Evolutionary conservation across 2,113 vertebrate species (phyloP).

Genomic region (Nettapus auritus): DNA sequence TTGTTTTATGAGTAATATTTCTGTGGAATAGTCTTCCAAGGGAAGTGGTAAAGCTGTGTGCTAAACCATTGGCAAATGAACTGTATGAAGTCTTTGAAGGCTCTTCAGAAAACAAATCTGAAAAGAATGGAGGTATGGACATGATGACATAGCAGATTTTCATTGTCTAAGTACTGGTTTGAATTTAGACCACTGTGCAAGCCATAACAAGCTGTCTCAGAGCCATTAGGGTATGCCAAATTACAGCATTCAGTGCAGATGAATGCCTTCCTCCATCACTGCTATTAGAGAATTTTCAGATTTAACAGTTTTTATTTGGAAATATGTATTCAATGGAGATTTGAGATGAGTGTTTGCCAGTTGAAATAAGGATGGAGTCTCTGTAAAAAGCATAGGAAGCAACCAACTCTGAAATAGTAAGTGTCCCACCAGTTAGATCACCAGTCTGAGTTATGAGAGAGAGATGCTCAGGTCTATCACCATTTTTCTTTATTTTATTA

Average conservation of each 20-base stretch:
- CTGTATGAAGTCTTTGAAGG: not conserved
- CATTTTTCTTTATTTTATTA: not conserved
- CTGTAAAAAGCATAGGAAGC: not conserved
- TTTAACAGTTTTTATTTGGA: not conserved
- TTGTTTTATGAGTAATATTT: not conserved
- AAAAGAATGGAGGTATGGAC: not conserved
- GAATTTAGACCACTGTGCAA: not conserved
- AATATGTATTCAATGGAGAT: not conserved
- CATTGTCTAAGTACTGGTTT: not conserved
- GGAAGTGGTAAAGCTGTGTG: slow-evolving; percentile 23
- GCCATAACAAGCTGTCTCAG: not conserved
- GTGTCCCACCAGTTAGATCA: not conserved
- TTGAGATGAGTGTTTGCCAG: not conserved
- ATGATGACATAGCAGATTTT: not conserved
- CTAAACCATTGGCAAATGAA: not conserved
- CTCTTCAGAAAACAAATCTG: slow-evolving; percentile 9
- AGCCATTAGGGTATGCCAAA: not conserved
- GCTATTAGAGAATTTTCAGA: not conserved
- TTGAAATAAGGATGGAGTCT: not conserved
- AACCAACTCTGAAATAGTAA: not conserved
- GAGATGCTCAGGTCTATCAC: not conserved
- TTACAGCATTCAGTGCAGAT: not conserved
- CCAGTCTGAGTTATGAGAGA: not conserved
- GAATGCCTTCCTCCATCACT: not conserved
- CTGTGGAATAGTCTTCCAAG: not conserved